Evolutionary conservation across 2,888 invertebrate species (phyloP), one percentile per base, ranked within the genome.

Genomic region (Beris morrisii): DNA sequence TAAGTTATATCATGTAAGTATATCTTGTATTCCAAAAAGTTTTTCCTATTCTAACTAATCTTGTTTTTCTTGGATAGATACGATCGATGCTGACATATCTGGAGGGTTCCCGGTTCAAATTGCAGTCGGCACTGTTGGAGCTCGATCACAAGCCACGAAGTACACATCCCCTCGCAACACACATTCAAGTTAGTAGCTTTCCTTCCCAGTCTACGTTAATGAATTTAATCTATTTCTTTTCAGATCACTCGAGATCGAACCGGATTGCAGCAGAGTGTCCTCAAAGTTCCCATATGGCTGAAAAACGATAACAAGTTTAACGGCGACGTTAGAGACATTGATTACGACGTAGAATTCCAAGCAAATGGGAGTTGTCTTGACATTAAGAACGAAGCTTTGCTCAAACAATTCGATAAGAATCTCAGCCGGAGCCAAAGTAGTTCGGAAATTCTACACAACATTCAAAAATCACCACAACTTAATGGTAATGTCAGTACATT

Each of bases 41-140:
- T 57, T 44, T 43, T 53, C 22, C 13, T 52, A 9, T 43, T 45
- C 12, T 45, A 15, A 57, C 22, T 57, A 3, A 38, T 43, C 7
- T 61, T n/a, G n/a, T n/a, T n/a, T n/a, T 15, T 32, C 22, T 38
- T 50, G n/a, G 7, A 6, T 15, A 96, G 95, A 93, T 95, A 86
- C 88, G 91, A 76, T 92, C 94, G 22, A 95, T 95, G 92, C 82
- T 95, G 71, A 90, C 93, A 12, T 96, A 95, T 78, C 82, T 96
- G 75, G 96, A 96, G 80, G 96, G 95, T 4, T 89, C 93, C 11
- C 87, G 92, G 72, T 92, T 90, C 78, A 96, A 97, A 82, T 87
- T 96, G 54, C 90, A 92, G 66, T 88, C 89, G 59, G 90, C 91
- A 32, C 80, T 96, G 58, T 87, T 90, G 65, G 93, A 93, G 76